A percentile compares a stretch with the other conserved stretches of the same genome.
Evolutionary conservation across 2,888 invertebrate genomes (phyloP).

Genomic region (Morinoia aosen): DNA sequence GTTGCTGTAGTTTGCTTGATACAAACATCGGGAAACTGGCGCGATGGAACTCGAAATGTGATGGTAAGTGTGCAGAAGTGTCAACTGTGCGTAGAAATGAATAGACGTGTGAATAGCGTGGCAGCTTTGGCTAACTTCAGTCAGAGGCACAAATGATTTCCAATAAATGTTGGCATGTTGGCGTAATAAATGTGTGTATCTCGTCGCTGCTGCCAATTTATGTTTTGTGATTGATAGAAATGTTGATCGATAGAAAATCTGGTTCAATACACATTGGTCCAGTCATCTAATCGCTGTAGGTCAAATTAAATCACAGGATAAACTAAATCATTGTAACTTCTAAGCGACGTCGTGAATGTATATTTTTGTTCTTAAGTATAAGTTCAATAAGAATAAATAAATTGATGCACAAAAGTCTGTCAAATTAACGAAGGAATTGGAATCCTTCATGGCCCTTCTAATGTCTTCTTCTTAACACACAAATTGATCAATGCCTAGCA

Average conservation of each 20-base stretch:
- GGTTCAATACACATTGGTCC: neutral
- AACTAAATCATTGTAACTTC: too few species aligned
- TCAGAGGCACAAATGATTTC: neutral
- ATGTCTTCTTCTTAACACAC: too few species aligned
- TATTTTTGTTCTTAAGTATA: neutral
- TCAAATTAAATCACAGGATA: too few species aligned
- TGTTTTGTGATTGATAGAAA: too few species aligned
- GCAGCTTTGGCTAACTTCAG: neutral
- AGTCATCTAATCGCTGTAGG: neutral
- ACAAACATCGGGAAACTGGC: neutral
- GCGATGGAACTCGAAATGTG: neutral
- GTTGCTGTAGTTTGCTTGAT: neutral
- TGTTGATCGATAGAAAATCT: neutral
- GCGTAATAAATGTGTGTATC: too few species aligned
- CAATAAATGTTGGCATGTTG: too few species aligned
- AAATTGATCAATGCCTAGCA: too few species aligned
- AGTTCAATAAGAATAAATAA: neutral
- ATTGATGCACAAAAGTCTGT: too few species aligned
- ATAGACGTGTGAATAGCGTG: neutral
- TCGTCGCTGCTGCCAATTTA: too few species aligned
- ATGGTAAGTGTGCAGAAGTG: neutral
- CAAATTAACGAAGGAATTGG: too few species aligned
- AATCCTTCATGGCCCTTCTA: too few species aligned
- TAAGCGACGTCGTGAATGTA: too few species aligned
- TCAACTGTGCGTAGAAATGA: neutral